These are phyloP conservation scores for Petrocephalus sullivani DNA, from an alignment of 2,797 vertebrate species.

Conservation along the genomic window DNA sequence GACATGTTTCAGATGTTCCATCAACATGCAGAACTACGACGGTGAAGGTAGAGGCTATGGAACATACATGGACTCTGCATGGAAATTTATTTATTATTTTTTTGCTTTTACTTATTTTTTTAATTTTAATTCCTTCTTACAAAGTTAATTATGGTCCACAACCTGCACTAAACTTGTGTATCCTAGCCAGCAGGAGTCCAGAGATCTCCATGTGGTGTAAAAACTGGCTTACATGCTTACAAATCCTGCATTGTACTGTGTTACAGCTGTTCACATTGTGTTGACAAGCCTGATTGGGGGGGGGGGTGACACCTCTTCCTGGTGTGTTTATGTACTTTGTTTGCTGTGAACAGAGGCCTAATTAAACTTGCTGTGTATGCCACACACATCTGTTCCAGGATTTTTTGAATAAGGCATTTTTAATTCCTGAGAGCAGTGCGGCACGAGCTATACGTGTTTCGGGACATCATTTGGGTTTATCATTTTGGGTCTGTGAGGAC, in stretches of 20 bases:
- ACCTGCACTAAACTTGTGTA: neutral
- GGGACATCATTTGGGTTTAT: neutral
- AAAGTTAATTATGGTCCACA: neutral
- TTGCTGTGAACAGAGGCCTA: neutral
- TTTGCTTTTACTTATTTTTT: too few relatives aligned
- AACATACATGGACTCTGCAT: neutral
- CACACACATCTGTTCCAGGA: neutral
- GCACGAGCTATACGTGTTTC: neutral
- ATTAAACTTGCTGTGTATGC: neutral
- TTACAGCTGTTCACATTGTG: neutral
- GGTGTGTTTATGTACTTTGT: neutral
- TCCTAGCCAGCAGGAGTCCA: neutral
- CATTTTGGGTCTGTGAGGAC: neutral
- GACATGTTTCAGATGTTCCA: neutral
- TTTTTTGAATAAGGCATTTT: neutral
- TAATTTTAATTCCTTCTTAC: neutral
- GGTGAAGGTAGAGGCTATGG: neutral
- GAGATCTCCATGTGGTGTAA: neutral
- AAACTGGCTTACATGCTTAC: neutral
- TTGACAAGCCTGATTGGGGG: neutral
- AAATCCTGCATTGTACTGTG: neutral
- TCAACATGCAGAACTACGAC: neutral
- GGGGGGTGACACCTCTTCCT: neutral
- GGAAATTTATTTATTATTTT: neutral
- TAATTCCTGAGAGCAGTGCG: neutral